These are phyloP conservation scores for Montipora foliosa DNA, from an alignment of 64 coral and sea anemone genomes.

Conservation along the genomic window DNA sequence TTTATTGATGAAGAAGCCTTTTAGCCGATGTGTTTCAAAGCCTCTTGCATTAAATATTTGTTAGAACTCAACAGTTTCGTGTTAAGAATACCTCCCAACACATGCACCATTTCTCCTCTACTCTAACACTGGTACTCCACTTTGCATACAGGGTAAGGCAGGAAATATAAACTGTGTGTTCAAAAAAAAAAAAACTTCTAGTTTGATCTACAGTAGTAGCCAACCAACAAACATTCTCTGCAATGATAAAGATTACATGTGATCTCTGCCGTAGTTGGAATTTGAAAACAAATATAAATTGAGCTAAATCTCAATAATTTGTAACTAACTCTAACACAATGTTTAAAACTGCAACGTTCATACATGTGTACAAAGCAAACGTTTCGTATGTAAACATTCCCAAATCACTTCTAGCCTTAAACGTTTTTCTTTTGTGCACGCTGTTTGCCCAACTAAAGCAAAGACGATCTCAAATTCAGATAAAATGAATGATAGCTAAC, in stretches of 20 bases:
- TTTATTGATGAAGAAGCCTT: too few relatives aligned
- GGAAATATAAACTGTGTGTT: background rate
- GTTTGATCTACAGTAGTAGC: too few relatives aligned
- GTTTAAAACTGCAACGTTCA: background rate
- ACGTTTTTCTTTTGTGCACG: background rate
- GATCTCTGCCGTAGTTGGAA: background rate
- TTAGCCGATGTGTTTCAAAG: too few relatives aligned
- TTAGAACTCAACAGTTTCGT: too few relatives aligned
- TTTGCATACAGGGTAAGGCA: too few relatives aligned
- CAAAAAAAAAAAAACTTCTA: background rate
- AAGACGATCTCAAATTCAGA: background rate
- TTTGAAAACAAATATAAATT: background rate
- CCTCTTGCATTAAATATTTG: too few relatives aligned
- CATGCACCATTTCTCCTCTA: too few relatives aligned
- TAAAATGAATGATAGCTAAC: background rate
- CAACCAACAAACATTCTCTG: too few relatives aligned
- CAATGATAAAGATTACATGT: too few relatives aligned
- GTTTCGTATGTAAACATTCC: background rate
- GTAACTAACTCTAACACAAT: background rate
- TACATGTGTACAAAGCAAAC: background rate
- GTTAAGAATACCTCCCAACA: background rate
- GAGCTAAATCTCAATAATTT: constrained; percentile 3
- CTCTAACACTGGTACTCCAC: too few relatives aligned
- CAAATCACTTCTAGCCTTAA: background rate
- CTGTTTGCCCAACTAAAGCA: background rate